These are phyloP conservation scores for Aldabrachelys gigantea DNA, from an alignment of 2,113 vertebrate genomes.

Conservation along the genomic window DNA sequence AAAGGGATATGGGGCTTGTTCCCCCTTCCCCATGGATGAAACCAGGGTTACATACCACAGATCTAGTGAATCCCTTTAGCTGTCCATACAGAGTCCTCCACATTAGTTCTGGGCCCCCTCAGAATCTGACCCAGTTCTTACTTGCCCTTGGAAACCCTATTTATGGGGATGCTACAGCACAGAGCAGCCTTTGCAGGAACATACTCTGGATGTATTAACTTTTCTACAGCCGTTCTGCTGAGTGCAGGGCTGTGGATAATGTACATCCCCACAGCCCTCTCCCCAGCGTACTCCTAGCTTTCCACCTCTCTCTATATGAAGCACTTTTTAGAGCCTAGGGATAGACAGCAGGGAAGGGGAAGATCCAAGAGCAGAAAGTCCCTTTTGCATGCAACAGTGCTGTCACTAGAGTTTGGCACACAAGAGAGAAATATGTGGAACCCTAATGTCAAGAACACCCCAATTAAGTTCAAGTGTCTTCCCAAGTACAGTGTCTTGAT, in stretches of 20 bases:
- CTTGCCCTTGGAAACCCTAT: not conserved
- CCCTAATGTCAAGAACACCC: not conserved
- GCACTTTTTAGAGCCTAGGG: not conserved
- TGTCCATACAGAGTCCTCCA: not conserved
- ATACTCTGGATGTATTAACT: not conserved
- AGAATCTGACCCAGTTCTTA: not conserved
- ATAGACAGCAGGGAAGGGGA: not conserved
- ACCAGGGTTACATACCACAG: not conserved
- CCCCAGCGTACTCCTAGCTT: not conserved
- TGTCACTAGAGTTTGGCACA: not conserved
- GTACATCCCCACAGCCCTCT: not conserved
- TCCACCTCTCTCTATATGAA: not conserved
- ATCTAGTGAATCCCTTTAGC: not conserved
- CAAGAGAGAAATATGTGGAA: not conserved
- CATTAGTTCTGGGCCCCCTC: not conserved
- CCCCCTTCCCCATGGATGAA: not conserved
- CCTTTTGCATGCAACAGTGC: not conserved
- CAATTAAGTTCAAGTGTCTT: not conserved
- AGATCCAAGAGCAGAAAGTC: not conserved
- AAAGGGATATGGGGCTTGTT: not conserved
- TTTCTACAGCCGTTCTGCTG: not conserved
- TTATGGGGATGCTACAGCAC: not conserved
- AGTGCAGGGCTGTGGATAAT: not conserved
- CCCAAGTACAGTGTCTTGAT: not conserved
- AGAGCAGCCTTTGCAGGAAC: not conserved